A percentile compares a stretch with the other conserved stretches of the same genome.
Conservation (phyloP, 2,797 vertebrate species). For the Onychomys torridus region DNA sequence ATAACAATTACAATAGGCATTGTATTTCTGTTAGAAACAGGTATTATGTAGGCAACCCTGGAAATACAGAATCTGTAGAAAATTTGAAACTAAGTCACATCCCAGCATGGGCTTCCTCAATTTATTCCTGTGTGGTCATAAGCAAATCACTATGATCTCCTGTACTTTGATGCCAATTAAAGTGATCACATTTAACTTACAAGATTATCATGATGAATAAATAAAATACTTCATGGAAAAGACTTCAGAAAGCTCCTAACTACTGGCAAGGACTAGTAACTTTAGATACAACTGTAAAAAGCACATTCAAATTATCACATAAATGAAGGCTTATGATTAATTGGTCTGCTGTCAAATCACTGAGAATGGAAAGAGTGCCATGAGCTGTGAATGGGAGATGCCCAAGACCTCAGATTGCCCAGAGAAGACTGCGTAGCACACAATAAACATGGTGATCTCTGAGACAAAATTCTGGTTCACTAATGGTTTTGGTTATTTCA, state of each 20-base stretch:
- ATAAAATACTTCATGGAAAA: conserved; percentile 30
- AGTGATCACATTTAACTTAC: neutral
- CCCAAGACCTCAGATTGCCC: neutral
- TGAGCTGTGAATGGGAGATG: neutral
- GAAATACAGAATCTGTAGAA: neutral
- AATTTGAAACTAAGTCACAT: neutral
- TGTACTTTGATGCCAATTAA: neutral
- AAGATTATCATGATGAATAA: neutral
- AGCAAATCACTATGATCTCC: neutral
- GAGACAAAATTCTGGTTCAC: neutral
- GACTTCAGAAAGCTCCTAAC: neutral
- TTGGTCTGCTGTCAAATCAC: conserved; percentile 18
- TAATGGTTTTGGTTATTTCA: neutral
- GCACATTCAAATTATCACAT: neutral
- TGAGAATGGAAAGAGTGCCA: neutral
- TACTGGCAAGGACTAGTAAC: neutral
- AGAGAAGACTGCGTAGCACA: neutral
- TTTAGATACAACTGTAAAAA: conserved; percentile 38
- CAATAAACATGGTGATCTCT: neutral
- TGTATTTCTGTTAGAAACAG: neutral
- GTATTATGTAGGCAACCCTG: neutral
- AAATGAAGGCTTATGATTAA: conserved; percentile 35
- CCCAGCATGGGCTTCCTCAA: neutral
- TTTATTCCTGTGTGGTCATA: neutral
- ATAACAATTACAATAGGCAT: neutral